Conservation (phyloP, 2,797 vertebrate genomes). For the Chelon auratus region DNA sequence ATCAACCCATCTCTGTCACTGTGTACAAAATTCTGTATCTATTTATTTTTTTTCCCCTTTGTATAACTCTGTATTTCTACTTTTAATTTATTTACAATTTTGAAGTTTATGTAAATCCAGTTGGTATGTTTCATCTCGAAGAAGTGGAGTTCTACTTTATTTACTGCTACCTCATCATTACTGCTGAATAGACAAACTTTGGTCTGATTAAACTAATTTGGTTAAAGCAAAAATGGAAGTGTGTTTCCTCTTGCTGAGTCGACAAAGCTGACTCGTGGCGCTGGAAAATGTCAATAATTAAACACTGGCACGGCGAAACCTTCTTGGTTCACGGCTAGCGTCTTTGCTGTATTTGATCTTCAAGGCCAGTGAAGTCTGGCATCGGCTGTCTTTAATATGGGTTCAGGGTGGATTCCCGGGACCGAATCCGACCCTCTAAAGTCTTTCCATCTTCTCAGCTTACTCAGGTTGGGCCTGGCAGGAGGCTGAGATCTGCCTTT, state of each 20-base stretch:
- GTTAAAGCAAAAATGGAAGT: slow-evolving; percentile 64
- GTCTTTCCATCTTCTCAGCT: slow-evolving; percentile 60
- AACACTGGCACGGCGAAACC: slow-evolving; percentile 74
- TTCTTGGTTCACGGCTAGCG: slow-evolving; percentile 82
- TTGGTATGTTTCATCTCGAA: slow-evolving; percentile 31
- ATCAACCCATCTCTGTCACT: not conserved
- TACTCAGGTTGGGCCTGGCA: slow-evolving; percentile 60
- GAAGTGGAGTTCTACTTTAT: slow-evolving; percentile 38
- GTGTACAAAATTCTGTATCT: slow-evolving; percentile 20
- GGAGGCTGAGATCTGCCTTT: slow-evolving; percentile 74
- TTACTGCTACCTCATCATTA: slow-evolving; percentile 48
- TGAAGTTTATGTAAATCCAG: slow-evolving; percentile 30
- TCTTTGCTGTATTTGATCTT: slow-evolving; percentile 83
- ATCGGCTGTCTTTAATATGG: slow-evolving; percentile 79
- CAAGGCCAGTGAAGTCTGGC: slow-evolving; percentile 70
- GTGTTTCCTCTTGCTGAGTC: slow-evolving; percentile 77
- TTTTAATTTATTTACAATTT: slow-evolving; percentile 30
- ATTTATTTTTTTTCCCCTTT: not conserved
- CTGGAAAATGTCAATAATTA: slow-evolving; percentile 84
- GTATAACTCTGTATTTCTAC: slow-evolving; percentile 7
- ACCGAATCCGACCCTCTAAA: slow-evolving; percentile 71
- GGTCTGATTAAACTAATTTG: slow-evolving; percentile 68
- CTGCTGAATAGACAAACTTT: slow-evolving; percentile 28
- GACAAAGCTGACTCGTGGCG: slow-evolving; percentile 72
- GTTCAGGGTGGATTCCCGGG: slow-evolving; percentile 73